A percentile compares a stretch with the other conserved stretches of the same genome.
These are phyloP conservation scores for Ericerus pela DNA, from an alignment of 1,140 invertebrate species.

Conservation along the genomic window DNA sequence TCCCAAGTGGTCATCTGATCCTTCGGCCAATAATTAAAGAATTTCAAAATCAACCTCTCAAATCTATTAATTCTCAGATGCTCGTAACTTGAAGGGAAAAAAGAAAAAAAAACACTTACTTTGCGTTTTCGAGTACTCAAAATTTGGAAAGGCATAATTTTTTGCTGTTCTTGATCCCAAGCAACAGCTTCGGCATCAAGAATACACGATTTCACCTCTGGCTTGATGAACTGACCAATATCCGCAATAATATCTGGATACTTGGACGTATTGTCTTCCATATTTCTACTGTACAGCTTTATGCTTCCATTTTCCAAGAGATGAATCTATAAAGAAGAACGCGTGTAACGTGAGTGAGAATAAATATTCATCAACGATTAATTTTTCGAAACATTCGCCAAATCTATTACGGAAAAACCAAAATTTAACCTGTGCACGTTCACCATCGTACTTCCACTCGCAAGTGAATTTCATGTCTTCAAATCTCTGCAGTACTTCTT, in stretches of 20 bases:
- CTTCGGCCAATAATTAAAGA: too few species aligned
- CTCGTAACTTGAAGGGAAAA: background rate
- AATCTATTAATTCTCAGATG: background rate
- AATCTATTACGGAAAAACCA: background rate
- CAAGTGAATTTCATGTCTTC: conserved; percentile 88
- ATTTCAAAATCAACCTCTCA: too few species aligned
- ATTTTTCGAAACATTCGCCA: background rate
- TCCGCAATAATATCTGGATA: conserved; percentile 89
- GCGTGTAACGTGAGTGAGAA: too few species aligned
- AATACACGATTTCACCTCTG: conserved; percentile 65
- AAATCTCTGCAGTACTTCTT: conserved; percentile 82
- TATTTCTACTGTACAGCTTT: conserved; percentile 87
- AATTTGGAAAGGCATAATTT: conserved; percentile 94
- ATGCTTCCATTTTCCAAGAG: conserved; percentile 49
- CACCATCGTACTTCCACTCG: conserved; percentile 99
- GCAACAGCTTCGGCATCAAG: conserved; percentile 95
- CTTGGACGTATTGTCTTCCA: conserved; percentile 94
- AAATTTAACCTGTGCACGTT: conserved; percentile 75
- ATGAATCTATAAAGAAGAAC: conserved; percentile 61
- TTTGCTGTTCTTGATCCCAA: conserved; percentile 77
- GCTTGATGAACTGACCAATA: conserved; percentile 43
- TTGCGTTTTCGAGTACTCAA: conserved; percentile 92
- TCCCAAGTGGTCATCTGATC: too few species aligned
- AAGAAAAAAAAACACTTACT: conserved; percentile 33
- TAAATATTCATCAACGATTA: too few species aligned